Base-by-base conservation (phyloP, 2,113 vertebrate genomes). In the Zosterops borbonicus region DNA sequence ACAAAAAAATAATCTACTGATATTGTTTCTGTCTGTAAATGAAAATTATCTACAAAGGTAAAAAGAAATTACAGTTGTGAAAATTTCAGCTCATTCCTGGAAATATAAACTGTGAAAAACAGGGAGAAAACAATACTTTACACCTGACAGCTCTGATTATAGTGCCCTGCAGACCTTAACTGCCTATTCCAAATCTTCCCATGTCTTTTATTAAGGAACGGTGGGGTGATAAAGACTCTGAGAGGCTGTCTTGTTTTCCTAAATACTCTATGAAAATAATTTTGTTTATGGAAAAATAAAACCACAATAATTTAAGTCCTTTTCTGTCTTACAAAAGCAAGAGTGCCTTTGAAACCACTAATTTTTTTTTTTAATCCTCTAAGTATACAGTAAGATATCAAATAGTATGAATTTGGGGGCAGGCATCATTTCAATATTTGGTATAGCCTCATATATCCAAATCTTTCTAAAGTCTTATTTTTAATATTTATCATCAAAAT, bases 351-450 rank as follows among this genome's bases (percentile, higher is more conserved):
- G 41, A 95, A 87, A 79, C 1, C 6, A 80, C 2, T 29, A 29
- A 15, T 10, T 9, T 12, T 41, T 68, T 68, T 64, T 75, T 69
- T 73, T 73, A 11, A 46, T 29, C 12, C 3, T 58, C 13, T 78
- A 81, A 44, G 41, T 49, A 58, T 9, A 25, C 8, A 62, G 31
- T 44, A 64, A 77, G 37, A 60, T 44, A 78, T 37, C 11, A 82
- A 70, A 65, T 2, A 23, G 2, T 24, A 78, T 33, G 75, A 9
- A 59, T 42, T 9, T 62, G 5, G 3, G 1, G 3, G 2, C 1
- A 2, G 1, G 3, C 1, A 37, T 28, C 1, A 8, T 50, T 62
- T 80, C 46, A 41, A n/a, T 5, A 56, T 52, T 56, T 53, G 7
- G 2, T 33, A 88, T 64, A 3, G 2, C 11, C 22, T 79, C 10